Evolutionary conservation across 2,113 vertebrate genomes (phyloP).

Genomic region (Pseudopipra pipra): DNA sequence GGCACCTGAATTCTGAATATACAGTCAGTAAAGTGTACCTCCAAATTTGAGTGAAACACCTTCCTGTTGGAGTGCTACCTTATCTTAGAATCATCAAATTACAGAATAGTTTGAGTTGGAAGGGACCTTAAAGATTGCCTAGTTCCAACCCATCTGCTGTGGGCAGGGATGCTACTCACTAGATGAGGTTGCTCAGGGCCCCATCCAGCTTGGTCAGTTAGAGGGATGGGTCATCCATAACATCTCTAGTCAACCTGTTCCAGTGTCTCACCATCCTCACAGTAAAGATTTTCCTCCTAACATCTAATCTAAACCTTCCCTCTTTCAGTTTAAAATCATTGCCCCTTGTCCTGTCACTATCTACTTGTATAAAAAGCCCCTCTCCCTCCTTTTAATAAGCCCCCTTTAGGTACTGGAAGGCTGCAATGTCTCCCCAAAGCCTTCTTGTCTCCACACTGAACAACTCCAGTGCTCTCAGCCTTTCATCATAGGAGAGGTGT

Average conservation of each 20-base stretch:
- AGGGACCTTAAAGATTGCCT: neutral
- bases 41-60: neutral
- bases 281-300: neutral
- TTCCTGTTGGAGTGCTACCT: neutral
- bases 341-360: neutral
- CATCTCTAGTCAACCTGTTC: neutral
- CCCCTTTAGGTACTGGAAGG: neutral
- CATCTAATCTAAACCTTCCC: neutral
- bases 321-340: neutral
- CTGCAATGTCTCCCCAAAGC: neutral
- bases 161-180: neutral
- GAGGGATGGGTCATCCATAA: neutral
- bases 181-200: neutral
- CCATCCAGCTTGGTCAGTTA: neutral
- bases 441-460: neutral
- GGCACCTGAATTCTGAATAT: neutral
- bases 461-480: neutral
- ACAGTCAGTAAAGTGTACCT: neutral
- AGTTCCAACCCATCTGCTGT: neutral
- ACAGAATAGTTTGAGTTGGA: neutral
- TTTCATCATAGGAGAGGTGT: neutral
- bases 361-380: neutral
- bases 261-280: neutral
- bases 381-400: neutral
- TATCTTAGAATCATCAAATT: neutral